A percentile compares a stretch with the other conserved stretches of the same genome.
phyloP scores from a whole-genome alignment of 2,113 vertebrate species.

The Varanus komodoensis region DNA sequence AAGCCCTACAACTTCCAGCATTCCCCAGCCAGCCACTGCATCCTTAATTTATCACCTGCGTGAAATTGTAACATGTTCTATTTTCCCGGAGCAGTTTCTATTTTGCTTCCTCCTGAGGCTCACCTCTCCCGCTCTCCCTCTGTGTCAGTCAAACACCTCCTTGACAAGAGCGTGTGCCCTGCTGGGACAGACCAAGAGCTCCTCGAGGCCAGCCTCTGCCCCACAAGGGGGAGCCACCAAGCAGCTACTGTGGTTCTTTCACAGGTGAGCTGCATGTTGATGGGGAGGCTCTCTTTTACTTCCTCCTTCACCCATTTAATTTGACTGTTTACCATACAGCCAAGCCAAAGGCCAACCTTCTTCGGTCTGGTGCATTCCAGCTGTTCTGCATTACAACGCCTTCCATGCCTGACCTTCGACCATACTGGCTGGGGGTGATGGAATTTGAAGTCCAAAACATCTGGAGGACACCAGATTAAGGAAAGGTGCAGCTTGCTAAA shows the following conservation, averaged over 20 bases:
- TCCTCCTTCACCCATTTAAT: background rate
- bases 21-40: too few relatives aligned
- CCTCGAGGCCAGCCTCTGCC: background rate
- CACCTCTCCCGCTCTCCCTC: background rate
- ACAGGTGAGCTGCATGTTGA: background rate
- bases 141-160: background rate
- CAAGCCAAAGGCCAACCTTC: background rate
- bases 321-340: background rate
- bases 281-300: background rate
- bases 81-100: background rate
- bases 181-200: background rate
- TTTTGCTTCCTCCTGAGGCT: background rate
- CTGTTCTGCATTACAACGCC: too few relatives aligned
- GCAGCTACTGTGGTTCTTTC: background rate
- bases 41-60: background rate
- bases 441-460: too few relatives aligned
- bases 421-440: background rate
- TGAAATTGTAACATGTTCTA: background rate
- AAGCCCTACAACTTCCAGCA: too few relatives aligned
- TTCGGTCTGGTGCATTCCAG: too few relatives aligned
- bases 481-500: too few relatives aligned
- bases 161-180: background rate
- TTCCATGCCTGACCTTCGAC: too few relatives aligned
- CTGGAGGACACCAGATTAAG: too few relatives aligned
- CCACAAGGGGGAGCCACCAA: too few relatives aligned